Conservation (phyloP, 2,797 vertebrate species). For the Triplophysa bombifrons region DNA sequence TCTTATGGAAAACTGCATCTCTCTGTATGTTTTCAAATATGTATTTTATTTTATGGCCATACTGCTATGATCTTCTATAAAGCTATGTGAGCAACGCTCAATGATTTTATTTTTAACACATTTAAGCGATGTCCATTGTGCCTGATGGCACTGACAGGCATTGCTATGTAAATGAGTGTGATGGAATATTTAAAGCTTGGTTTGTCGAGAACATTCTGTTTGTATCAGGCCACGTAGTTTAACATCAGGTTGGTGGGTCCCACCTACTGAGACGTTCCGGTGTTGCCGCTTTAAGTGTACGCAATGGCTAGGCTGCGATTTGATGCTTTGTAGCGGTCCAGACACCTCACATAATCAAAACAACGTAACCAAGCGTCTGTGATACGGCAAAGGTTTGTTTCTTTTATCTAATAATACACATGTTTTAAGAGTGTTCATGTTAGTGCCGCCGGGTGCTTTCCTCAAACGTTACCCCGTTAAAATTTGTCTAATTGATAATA, state of each 20-base stretch:
- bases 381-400: constrained; percentile 27
- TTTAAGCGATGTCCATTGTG: too few relatives aligned
- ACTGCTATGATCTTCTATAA: too few relatives aligned
- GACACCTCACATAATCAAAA: constrained; percentile 28
- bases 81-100: too few relatives aligned
- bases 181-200: constrained; percentile 24
- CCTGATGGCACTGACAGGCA: not conserved
- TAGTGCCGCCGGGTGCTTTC: not conserved
- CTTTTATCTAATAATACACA: not conserved
- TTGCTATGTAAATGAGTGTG: constrained; percentile 6
- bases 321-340: constrained; percentile 46
- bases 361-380: constrained; percentile 13
- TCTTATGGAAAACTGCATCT: too few relatives aligned
- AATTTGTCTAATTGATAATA: too few relatives aligned
- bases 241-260: constrained; percentile 21
- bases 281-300: constrained; percentile 41
- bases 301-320: constrained; percentile 26
- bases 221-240: not conserved
- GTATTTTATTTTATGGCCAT: too few relatives aligned
- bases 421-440: not conserved
- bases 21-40: too few relatives aligned
- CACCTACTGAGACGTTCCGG: constrained; percentile 11
- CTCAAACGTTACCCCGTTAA: not conserved
- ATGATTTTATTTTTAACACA: too few relatives aligned
- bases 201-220: constrained; percentile 20